Percentiles rank a stretch among this genome's conserved stretches.
Conservation (phyloP, 2,888 invertebrate species). For the Andrena hattorfiana region DNA sequence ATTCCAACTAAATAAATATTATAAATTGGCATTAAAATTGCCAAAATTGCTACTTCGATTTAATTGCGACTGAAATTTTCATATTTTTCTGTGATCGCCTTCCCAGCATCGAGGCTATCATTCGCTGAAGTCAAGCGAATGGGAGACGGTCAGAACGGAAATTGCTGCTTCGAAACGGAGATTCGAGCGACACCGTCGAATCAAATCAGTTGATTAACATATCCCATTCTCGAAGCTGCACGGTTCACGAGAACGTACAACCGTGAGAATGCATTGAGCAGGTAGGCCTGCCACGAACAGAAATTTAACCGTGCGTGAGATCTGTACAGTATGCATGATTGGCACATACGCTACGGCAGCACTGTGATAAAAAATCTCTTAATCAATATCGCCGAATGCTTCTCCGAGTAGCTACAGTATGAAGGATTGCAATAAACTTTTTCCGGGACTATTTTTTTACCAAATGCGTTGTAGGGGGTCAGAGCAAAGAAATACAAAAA, state of each 20-base stretch:
- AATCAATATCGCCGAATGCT: neutral
- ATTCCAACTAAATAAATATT: too few relatives aligned
- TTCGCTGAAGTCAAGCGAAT: neutral
- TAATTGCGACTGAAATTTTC: neutral
- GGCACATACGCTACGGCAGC: neutral
- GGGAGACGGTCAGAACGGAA: neutral
- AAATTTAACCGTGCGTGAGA: conserved; percentile 5
- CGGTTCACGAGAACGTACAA: neutral
- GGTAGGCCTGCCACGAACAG: neutral
- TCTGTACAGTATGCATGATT: neutral
- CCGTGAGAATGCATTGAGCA: neutral
- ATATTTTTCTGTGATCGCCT: neutral
- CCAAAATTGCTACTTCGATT: neutral
- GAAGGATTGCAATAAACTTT: too few relatives aligned
- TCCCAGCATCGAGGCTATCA: neutral
- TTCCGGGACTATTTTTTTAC: too few relatives aligned
- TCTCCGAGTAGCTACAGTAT: neutral
- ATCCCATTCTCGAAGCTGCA: conserved; percentile 9
- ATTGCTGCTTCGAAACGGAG: conserved; percentile 7
- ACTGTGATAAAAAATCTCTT: neutral
- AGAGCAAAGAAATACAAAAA: too few relatives aligned
- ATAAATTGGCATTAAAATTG: too few relatives aligned
- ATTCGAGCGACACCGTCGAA: neutral
- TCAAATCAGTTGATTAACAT: conserved; percentile 30
- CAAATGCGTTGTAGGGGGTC: too few relatives aligned